Conservation (phyloP, 2,888 invertebrate species). For the Anaspis maculata region DNA sequence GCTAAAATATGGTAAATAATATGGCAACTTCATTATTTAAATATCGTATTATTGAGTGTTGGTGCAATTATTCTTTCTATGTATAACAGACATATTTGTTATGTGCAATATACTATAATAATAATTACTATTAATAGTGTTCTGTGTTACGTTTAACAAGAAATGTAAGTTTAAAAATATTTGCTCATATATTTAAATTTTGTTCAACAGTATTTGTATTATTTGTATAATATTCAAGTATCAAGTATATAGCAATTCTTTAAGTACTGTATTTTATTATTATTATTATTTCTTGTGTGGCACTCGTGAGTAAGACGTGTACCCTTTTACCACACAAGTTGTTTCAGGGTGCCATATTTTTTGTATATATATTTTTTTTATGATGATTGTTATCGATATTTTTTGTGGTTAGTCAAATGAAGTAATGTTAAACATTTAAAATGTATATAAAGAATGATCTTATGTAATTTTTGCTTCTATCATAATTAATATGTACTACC, state of each 20-base stretch:
- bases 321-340: too few species aligned
- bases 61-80: too few species aligned
- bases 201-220: conserved; percentile 5
- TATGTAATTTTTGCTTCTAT: conserved; percentile 24
- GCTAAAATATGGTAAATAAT: too few species aligned
- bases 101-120: conserved; percentile 24
- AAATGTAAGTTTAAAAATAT: conserved; percentile 18
- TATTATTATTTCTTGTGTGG: background rate
- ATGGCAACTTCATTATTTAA: too few species aligned
- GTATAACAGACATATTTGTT: too few species aligned
- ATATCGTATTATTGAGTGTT: too few species aligned
- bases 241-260: conserved; percentile 6
- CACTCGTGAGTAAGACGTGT: too few species aligned
- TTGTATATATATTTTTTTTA: conserved; percentile 2
- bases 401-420: conserved; percentile 3
- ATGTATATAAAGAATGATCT: conserved; percentile 19
- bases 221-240: too few species aligned
- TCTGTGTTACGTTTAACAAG: conserved; percentile 22
- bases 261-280: conserved; percentile 1
- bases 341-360: too few species aligned
- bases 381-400: conserved; percentile 1
- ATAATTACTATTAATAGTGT: too few species aligned
- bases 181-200: conserved; percentile 17
- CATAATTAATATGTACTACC: conserved; percentile 24
- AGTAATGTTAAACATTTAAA: conserved; percentile 9